Base-by-base conservation (phyloP, 2,113 vertebrate genomes). In the Puntigrus tetrazona region DNA sequence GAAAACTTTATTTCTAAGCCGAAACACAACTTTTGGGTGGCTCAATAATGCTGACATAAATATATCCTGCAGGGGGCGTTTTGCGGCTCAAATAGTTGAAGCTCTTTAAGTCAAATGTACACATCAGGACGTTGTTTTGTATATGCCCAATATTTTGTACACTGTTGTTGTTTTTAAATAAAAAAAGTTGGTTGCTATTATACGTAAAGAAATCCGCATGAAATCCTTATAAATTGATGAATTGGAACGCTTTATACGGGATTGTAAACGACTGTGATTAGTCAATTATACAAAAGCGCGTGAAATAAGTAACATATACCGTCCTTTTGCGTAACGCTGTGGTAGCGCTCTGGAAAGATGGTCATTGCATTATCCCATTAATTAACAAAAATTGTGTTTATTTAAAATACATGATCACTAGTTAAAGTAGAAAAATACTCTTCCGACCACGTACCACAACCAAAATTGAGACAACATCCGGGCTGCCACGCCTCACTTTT, bases 1-100 rank as follows among this genome's bases (percentile, higher is more conserved):
- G 50, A 61, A 69, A 72, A 85, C 81, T 85, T 87, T 84, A 87
- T 87, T 85, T 85, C 65, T 83, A 87, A 11, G n/a, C 10, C 7
- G 72, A 74, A 18, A 25, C 38, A 55, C 31, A 78, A 31, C 25
- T 1, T 75, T 50, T 31, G 73, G 7, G 1, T 10, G 27, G 14
- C 4, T 29, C 6, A 18, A 27, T 1, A 5, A 16, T 74, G 41
- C 11, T 18, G 41, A n/a, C 22, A 29, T 27, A 7, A 18, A 27
- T 0, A 2, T 0, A 4, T 20, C 78, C 78, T 22, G 25, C 16
- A 70, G 43, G 65, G 41, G 79, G 79, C 29, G 11, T 14, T 0
- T 5, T 3, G 7, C 7, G 79, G 79, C 43, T 67, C 18, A 50
- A 7, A 50, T 9, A 69, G 18, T 8, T 7, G 2, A 7, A 31